Evolutionary conservation across 2,888 invertebrate species (phyloP).

Genomic region (Apodemia hepburni): DNA sequence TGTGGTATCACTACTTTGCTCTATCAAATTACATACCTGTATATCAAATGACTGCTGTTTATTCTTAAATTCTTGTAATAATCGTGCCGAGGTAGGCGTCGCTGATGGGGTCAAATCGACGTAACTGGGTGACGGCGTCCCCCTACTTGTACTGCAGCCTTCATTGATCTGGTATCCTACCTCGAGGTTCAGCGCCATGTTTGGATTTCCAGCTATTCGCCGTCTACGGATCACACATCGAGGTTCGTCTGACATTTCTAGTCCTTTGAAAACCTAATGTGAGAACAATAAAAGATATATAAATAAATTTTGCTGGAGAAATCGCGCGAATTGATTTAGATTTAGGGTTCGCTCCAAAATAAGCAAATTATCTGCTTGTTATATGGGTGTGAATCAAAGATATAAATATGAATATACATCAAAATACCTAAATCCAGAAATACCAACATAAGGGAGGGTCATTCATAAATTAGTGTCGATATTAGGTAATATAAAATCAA

Average conservation of each 20-base stretch:
- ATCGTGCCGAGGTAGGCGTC: slow-evolving; percentile 45
- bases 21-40: slow-evolving; percentile 44
- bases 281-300: too few relatives aligned
- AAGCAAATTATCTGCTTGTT: too few relatives aligned
- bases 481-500: too few relatives aligned
- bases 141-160: slow-evolving; percentile 50
- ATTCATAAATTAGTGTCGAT: too few relatives aligned
- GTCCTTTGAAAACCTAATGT: not conserved
- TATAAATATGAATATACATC: too few relatives aligned
- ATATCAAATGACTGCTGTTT: slow-evolving; percentile 75
- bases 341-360: too few relatives aligned
- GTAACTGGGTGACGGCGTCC: slow-evolving; percentile 65
- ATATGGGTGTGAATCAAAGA: too few relatives aligned
- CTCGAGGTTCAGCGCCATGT: slow-evolving; percentile 57
- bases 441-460: too few relatives aligned
- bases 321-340: too few relatives aligned
- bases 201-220: slow-evolving; percentile 56
- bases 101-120: slow-evolving; percentile 48
- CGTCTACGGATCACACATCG: slow-evolving; percentile 61
- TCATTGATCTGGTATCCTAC: slow-evolving; percentile 59
- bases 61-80: slow-evolving; percentile 65
- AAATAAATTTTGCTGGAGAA: too few relatives aligned
- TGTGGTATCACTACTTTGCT: too few relatives aligned
- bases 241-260: slow-evolving; percentile 45
- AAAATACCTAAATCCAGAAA: too few relatives aligned